A percentile compares a stretch with the other conserved stretches of the same genome.
Evolutionary conservation across 2,113 vertebrate species (phyloP).

Genomic region (Copsychus sechellarum): DNA sequence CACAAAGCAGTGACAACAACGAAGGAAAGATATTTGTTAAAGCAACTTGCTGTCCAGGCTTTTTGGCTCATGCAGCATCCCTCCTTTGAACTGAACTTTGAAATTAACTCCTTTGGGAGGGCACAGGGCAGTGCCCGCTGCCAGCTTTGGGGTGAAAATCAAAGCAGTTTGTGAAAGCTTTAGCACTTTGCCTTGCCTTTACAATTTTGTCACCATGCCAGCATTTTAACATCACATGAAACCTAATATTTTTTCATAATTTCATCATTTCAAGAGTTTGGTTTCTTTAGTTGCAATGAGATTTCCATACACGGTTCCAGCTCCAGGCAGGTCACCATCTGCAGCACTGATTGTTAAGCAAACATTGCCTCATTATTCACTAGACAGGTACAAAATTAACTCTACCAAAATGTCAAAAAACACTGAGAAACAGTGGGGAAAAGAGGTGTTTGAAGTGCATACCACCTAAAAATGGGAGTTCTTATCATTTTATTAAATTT

Average conservation of each 20-base stretch:
- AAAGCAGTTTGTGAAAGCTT: background rate
- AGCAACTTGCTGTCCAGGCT: background rate
- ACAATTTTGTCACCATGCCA: background rate
- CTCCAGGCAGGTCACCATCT: background rate
- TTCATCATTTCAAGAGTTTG: background rate
- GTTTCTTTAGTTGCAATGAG: background rate
- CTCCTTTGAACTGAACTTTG: too few species aligned
- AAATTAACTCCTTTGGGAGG: background rate
- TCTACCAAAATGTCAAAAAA: background rate
- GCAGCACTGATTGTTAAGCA: background rate
- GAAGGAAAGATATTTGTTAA: background rate
- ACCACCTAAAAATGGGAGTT: background rate
- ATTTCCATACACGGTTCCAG: background rate
- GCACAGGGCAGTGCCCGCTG: fast-evolving
- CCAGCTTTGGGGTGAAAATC: background rate
- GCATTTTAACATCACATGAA: background rate
- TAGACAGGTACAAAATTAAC: background rate
- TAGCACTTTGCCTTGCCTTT: background rate
- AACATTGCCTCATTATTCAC: background rate
- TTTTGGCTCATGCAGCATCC: background rate
- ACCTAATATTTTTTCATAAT: background rate
- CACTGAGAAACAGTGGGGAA: background rate
- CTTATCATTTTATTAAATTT: background rate
- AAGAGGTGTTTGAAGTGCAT: background rate
- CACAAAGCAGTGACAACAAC: background rate